Conservation (phyloP, 2,797 vertebrate species). For the Fringilla coelebs region DNA sequence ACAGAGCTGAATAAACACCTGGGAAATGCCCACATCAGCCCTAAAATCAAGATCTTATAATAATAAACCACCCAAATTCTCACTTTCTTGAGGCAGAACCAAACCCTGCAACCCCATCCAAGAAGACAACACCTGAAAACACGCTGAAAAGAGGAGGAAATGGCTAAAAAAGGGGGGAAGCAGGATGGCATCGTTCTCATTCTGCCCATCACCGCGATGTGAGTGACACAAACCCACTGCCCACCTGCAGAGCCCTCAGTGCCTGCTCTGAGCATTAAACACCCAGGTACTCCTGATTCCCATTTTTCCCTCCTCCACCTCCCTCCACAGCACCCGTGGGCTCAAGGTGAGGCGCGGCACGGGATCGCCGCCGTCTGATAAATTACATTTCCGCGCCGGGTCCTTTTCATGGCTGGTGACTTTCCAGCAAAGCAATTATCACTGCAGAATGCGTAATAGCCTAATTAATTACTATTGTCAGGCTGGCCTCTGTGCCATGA, state of each 20-base stretch:
- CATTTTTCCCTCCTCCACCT: neutral
- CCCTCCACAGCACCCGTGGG: neutral
- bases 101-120: neutral
- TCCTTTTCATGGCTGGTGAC: constrained; percentile 92
- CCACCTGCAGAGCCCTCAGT: neutral
- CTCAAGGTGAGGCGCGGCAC: constrained; percentile 88
- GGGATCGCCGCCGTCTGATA: constrained; percentile 81
- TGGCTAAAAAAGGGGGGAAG: neutral
- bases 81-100: neutral
- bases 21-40: neutral
- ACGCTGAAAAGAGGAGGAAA: neutral
- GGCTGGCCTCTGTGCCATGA: constrained; percentile 89
- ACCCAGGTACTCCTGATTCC: constrained; percentile 18
- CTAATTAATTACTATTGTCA: constrained; percentile 99
- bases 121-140: neutral
- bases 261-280: neutral
- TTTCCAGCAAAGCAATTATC: constrained; percentile 99
- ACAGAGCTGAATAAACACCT: neutral
- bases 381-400: constrained; percentile 82
- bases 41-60: neutral
- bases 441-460: constrained; percentile 97
- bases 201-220: neutral
- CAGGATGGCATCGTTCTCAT: rapidly evolving
- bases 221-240: neutral
- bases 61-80: neutral